Conservation (phyloP, 2,888 invertebrate genomes). For the Ernsta delagoae region DNA sequence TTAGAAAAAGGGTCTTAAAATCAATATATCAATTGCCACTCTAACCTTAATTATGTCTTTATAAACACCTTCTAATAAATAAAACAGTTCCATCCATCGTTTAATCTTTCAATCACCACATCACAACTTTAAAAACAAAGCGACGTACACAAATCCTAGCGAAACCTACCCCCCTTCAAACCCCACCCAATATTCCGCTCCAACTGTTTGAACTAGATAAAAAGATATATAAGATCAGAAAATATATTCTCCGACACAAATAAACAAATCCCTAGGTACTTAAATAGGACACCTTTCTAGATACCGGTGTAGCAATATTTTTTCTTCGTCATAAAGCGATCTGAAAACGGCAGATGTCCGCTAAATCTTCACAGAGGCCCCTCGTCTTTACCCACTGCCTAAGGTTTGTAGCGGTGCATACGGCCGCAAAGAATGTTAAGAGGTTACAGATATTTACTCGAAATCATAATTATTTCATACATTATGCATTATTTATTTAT, state of each 20-base stretch:
- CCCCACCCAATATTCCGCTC: neutral
- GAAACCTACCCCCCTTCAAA: no score
- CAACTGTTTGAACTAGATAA: neutral
- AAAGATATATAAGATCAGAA: neutral
- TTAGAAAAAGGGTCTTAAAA: no score
- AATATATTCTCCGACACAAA: slow-evolving; percentile 3
- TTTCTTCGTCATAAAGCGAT: slow-evolving; percentile 33
- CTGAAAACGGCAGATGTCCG: slow-evolving; percentile 54
- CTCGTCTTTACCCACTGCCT: slow-evolving; percentile 30
- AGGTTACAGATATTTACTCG: no score
- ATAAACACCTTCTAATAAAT: no score
- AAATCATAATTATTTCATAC: no score
- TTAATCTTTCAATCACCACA: no score
- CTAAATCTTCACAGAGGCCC: slow-evolving; percentile 61
- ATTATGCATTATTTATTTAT: no score
- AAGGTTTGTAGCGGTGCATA: neutral
- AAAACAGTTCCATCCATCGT: no score
- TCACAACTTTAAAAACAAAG: no score
- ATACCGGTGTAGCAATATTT: slow-evolving; percentile 26
- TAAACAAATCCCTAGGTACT: slow-evolving; percentile 17
- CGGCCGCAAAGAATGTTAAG: neutral
- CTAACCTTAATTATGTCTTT: no score
- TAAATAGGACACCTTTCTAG: slow-evolving; percentile 18
- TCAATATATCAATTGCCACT: no score
- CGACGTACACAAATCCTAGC: no score